A percentile compares a stretch with the other conserved stretches of the same genome.
Conservation (phyloP, 2,113 vertebrate genomes). For the Cyprinus carpio region DNA sequence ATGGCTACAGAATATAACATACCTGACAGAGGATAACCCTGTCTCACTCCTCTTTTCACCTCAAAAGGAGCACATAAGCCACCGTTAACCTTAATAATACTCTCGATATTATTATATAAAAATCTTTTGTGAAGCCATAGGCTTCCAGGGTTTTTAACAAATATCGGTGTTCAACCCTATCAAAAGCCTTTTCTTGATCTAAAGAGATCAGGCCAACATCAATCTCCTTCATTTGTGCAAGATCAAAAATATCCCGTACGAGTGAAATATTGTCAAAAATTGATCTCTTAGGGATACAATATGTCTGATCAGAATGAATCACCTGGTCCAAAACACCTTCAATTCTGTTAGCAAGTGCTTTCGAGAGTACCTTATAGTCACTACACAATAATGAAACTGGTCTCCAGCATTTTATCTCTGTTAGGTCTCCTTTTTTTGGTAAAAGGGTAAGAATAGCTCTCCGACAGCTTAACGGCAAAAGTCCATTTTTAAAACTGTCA, state of each 20-base stretch:
- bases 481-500: background rate
- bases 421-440: background rate
- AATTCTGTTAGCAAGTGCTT: background rate
- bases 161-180: background rate
- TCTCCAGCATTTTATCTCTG: too few species aligned
- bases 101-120: constrained; percentile 38
- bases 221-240: background rate
- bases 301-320: background rate
- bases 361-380: constrained; percentile 6
- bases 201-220: background rate
- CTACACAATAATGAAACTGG: background rate
- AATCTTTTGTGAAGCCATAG: too few species aligned
- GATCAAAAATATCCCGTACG: background rate
- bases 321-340: background rate
- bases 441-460: too few species aligned
- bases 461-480: background rate
- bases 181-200: background rate
- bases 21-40: constrained; percentile 6
- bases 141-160: constrained; percentile 6
- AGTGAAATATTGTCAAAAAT: background rate
- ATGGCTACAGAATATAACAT: constrained; percentile 27
- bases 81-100: constrained; percentile 33
- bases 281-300: constrained; percentile 8
- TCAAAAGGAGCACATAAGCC: too few species aligned
- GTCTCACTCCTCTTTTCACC: constrained; percentile 9